Evolutionary conservation across 2,113 vertebrate species (phyloP).

Genomic region (Otolemur garnettii): DNA sequence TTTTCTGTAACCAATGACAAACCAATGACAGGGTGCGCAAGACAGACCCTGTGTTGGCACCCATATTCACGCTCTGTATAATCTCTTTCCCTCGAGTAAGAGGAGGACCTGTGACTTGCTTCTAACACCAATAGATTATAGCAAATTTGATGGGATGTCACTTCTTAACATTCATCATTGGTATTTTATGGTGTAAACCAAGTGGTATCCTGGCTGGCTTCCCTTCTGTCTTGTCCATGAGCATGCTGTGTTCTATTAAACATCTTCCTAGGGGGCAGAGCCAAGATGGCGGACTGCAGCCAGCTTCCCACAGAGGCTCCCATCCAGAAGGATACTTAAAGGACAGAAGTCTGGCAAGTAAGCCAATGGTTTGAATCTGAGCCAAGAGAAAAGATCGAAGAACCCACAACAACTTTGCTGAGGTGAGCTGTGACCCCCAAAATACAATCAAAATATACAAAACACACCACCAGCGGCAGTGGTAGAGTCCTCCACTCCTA

Average conservation of each 20-base stretch:
- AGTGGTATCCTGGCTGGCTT: neutral
- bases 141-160: neutral
- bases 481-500: no score
- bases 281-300: no score
- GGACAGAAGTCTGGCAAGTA: no score
- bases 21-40: neutral
- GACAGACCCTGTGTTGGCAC: neutral
- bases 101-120: neutral
- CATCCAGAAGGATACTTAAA: no score
- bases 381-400: no score
- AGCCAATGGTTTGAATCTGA: no score
- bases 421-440: no score
- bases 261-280: neutral
- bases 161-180: neutral
- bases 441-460: no score
- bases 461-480: no score
- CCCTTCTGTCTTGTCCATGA: neutral
- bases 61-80: neutral
- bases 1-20: neutral
- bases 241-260: neutral
- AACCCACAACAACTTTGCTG: no score
- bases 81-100: neutral
- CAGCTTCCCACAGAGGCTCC: no score
- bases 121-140: neutral
- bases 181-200: neutral